These are phyloP conservation scores for Pangasius djambal DNA, from an alignment of 2,797 vertebrate species.

Conservation along the genomic window DNA sequence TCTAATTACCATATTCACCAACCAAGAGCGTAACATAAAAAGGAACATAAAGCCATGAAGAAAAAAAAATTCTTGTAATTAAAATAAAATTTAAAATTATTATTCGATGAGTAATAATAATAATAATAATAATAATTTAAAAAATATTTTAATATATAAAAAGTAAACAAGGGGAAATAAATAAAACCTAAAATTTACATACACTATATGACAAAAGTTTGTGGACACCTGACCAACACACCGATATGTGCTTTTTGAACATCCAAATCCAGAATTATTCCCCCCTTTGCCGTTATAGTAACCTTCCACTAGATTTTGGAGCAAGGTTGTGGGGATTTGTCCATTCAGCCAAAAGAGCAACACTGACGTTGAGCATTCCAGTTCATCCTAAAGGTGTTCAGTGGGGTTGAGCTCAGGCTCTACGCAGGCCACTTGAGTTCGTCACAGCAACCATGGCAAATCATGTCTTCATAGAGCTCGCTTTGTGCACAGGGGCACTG, in stretches of 20 bases:
- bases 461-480: background rate
- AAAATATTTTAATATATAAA: background rate
- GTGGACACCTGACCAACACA: background rate
- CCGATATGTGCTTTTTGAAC: background rate
- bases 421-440: background rate
- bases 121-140: background rate
- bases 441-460: background rate
- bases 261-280: background rate
- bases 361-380: background rate
- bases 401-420: background rate
- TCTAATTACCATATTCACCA: background rate
- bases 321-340: background rate
- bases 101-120: too few relatives aligned
- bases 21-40: too few relatives aligned
- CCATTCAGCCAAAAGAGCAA: too few relatives aligned
- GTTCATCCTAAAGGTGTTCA: background rate
- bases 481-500: background rate
- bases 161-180: background rate
- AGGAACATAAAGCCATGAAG: background rate
- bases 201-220: background rate
- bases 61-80: background rate
- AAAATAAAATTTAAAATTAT: background rate
- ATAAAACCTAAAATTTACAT: background rate
- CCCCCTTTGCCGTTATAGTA: background rate
- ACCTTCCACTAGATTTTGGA: background rate